Conservation (phyloP, 2,113 vertebrate genomes). For the Brachirus orientalis region DNA sequence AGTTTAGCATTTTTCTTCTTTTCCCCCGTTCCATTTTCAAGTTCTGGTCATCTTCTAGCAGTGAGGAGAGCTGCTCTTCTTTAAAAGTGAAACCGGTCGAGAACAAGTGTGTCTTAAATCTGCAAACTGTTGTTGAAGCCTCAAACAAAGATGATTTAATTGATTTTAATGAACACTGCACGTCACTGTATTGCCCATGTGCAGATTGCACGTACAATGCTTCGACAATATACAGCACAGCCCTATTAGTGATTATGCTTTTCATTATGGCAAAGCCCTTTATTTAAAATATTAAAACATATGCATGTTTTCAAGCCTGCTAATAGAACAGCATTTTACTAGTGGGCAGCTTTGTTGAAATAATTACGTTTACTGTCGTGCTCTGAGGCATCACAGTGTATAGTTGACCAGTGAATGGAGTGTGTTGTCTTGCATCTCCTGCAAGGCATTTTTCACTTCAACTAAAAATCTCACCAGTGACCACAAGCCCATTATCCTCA, state of each 20-base stretch:
- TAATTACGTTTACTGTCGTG: slow-evolving; percentile 36
- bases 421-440: slow-evolving; percentile 10
- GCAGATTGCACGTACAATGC: no score
- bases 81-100: no score
- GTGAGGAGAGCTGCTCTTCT: no score
- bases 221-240: no score
- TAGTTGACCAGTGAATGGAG: slow-evolving; percentile 44
- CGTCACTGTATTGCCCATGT: no score
- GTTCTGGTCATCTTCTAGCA: no score
- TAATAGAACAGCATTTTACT: background rate
- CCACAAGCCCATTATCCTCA: slow-evolving; percentile 50
- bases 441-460: slow-evolving; percentile 15
- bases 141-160: no score
- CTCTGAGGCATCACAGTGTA: slow-evolving; percentile 35
- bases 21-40: no score
- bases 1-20: no score
- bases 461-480: slow-evolving; percentile 38
- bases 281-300: background rate
- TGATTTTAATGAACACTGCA: no score
- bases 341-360: slow-evolving; percentile 1
- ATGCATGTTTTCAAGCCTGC: background rate
- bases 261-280: background rate
- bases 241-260: background rate
- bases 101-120: no score
- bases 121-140: no score